Conservation (phyloP, 2,113 vertebrate genomes). For the Nyctibius bracteatus region DNA sequence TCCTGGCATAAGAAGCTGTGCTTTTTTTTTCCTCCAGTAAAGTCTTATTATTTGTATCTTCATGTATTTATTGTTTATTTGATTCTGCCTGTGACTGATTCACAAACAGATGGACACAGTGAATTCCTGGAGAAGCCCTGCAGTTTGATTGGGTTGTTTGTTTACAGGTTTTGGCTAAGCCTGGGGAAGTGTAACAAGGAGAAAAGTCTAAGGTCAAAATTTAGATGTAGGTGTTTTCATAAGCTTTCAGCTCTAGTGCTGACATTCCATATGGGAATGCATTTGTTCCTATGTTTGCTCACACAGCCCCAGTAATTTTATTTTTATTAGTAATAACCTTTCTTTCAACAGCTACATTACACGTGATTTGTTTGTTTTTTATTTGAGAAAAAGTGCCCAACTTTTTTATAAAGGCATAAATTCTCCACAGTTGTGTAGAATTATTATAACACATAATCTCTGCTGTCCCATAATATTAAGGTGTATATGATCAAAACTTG, state of each 20-base stretch:
- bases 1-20: neutral
- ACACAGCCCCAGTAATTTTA: neutral
- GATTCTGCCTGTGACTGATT: conserved; percentile 32
- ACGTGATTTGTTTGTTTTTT: neutral
- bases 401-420: neutral
- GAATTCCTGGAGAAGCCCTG: conserved; percentile 54
- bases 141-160: conserved; percentile 49
- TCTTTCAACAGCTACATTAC: neutral
- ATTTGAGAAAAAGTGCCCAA: neutral
- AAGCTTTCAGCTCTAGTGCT: neutral
- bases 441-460: neutral
- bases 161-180: conserved; percentile 50
- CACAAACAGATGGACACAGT: conserved; percentile 61
- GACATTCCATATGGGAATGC: conserved; percentile 26
- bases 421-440: neutral
- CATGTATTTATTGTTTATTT: conserved; percentile 49
- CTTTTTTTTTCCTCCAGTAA: neutral
- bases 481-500: neutral
- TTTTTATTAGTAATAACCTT: conserved; percentile 23
- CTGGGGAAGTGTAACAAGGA: conserved; percentile 46
- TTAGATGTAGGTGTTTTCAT: conserved; percentile 58
- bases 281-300: conserved; percentile 21
- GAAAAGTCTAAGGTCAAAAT: conserved; percentile 51
- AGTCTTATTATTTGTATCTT: conserved; percentile 42
- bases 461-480: fast-evolving